phyloP scores from a whole-genome alignment of 2,888 invertebrate genomes.

The Watsonalla cultraria region DNA sequence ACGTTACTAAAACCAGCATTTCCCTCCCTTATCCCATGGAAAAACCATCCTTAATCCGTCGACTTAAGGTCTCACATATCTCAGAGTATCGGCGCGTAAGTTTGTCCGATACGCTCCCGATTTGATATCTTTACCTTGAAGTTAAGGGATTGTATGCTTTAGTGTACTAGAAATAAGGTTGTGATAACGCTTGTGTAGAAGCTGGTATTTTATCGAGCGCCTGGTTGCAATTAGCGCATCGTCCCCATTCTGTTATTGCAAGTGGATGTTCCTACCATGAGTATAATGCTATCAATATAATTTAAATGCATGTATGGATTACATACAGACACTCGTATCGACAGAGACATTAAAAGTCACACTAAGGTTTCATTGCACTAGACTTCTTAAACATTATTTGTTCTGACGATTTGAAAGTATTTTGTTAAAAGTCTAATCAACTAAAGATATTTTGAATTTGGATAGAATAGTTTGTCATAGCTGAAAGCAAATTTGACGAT shows the following conservation, averaged over 20 bases:
- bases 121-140: constrained; percentile 10
- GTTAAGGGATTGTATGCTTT: constrained; percentile 9
- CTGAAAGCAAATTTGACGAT: no score
- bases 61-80: constrained; percentile 1
- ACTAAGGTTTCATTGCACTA: no score
- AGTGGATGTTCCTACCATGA: constrained; percentile 14
- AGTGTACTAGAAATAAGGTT: not conserved
- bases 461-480: no score
- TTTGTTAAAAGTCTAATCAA: no score
- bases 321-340: no score
- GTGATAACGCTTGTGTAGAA: not conserved
- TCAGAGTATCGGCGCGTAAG: constrained; percentile 17
- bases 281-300: constrained; percentile 12
- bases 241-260: constrained; percentile 28
- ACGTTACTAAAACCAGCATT: no score
- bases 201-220: constrained; percentile 20
- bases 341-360: no score
- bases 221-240: constrained; percentile 33
- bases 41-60: constrained; percentile 7
- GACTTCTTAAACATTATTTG: no score
- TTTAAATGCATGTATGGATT: constrained; percentile 8
- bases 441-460: no score
- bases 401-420: no score
- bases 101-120: constrained; percentile 23
- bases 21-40: not conserved